A percentile compares a stretch with the other conserved stretches of the same genome.
Conservation (phyloP, 1,140 invertebrate species). For the Tenebrio molitor region DNA sequence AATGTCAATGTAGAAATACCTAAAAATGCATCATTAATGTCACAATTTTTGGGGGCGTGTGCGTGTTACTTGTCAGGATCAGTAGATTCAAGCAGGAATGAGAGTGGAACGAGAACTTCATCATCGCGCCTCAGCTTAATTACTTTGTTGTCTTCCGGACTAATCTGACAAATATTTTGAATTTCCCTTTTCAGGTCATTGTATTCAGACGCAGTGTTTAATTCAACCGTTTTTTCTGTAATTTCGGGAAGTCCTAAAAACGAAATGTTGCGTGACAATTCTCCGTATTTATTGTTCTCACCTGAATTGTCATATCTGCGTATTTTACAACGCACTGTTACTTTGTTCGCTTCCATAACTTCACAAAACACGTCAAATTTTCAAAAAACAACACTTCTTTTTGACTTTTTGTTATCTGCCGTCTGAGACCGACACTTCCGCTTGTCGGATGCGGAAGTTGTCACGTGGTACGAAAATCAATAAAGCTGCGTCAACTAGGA, state of each 20-base stretch:
- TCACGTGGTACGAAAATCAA: constrained; percentile 21
- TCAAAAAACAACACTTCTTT: constrained; percentile 17
- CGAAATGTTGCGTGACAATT: too few species aligned
- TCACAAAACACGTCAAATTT: too few species aligned
- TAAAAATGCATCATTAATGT: constrained; percentile 50
- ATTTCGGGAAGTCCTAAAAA: constrained; percentile 54
- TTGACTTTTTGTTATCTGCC: neutral
- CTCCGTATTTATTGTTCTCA: constrained; percentile 49
- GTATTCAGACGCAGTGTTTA: constrained; percentile 58
- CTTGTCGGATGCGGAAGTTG: constrained; percentile 11
- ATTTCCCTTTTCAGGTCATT: constrained; percentile 58
- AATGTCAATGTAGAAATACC: constrained; percentile 57
- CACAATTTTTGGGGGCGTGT: neutral
- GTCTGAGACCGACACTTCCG: neutral
- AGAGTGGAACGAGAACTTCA: constrained; percentile 60
- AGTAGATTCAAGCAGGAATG: constrained; percentile 57
- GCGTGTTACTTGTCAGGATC: constrained; percentile 23
- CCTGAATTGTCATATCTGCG: constrained; percentile 60
- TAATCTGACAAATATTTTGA: constrained; percentile 57
- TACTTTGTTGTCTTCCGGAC: constrained; percentile 59
- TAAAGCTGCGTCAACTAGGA: constrained; percentile 5
- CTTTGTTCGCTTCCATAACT: constrained; percentile 26
- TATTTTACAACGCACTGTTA: constrained; percentile 50
- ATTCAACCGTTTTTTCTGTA: constrained; percentile 54
- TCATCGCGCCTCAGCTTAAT: constrained; percentile 63